Evolutionary conservation across 2,113 vertebrate genomes (phyloP), one percentile per base, ranked within the genome.

Genomic region (Chlorodrepanis virens): DNA sequence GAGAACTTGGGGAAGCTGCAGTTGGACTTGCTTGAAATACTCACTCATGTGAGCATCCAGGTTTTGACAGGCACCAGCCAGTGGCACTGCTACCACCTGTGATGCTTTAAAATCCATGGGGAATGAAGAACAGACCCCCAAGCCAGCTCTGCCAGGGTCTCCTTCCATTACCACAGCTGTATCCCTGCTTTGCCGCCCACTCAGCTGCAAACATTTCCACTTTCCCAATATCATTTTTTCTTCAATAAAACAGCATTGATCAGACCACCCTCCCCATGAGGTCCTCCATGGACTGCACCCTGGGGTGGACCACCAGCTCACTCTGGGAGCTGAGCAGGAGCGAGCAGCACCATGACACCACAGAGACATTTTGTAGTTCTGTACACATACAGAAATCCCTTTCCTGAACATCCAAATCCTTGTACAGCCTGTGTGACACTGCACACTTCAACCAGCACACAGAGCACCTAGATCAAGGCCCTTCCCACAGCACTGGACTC

Each of bases 241-340:
- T 44, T 80, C 24, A 40, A n/a, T 21, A 63, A 59, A 54, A 8
- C 24, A 53, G 33, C 0, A 0, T 5, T 49, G 65, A 27, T 75
- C 40, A 45, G 15, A 33, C 4, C 9, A 16, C 49, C 28, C 53
- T 8, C 11, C 10, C 11, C 47, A 23, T 1, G 14, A 75, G 16
- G 2, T 68, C 12, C 25, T 75, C 25, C 2, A 1, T 4, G 49
- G 40, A 28, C 21, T 6, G 1, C 33, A 74, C 5, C 28, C 42
- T 27, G 21, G 27, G n/a, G 23, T 3, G 0, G 11, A 14, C 33
- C 49, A 56, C 16, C 49, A 45, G 21, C 42, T 24, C 9, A 10
- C 40, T 5, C 10, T 18, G 25, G 44, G 65, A 52, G 29, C 6
- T 10, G 27, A 57, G 47, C 0, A 0, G 31, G 22, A 27, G 23